These are phyloP conservation scores for Morinoia aosen DNA, from an alignment of 2,888 invertebrate species.

Conservation along the genomic window DNA sequence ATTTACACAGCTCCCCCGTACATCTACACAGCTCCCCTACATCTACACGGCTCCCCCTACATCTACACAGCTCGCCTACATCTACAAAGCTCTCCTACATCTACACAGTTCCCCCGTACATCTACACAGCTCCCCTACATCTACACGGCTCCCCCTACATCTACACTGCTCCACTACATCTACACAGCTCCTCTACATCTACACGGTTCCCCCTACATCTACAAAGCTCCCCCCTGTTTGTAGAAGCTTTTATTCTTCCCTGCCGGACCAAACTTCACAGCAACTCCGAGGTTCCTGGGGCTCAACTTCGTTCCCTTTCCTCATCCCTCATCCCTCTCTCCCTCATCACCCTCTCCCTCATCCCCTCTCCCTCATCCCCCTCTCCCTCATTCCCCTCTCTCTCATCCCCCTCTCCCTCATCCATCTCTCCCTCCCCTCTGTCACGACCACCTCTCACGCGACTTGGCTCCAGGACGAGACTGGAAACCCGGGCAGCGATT, in stretches of 20 bases:
- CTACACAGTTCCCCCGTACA: no score
- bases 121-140: no score
- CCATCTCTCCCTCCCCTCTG: background rate
- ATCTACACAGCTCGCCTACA: no score
- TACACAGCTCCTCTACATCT: no score
- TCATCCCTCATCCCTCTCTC: background rate
- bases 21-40: no score
- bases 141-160: no score
- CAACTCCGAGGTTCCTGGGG: background rate
- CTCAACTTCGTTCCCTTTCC: background rate
- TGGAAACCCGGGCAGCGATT: background rate
- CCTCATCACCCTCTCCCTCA: background rate
- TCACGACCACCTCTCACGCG: conserved; percentile 55
- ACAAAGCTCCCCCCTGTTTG: background rate
- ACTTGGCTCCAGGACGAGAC: background rate
- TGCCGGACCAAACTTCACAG: background rate
- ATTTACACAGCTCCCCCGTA: no score
- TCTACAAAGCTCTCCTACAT: no score
- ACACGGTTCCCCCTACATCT: no score
- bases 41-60: no score
- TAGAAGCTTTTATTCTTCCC: background rate
- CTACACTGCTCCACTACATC: no score
- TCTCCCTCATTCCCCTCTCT: no score
- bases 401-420: background rate
- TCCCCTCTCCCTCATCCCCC: background rate